Evolutionary conservation across 2,888 invertebrate species (phyloP), one percentile per base, ranked within the genome.

Genomic region (Drosophila peninsularis): DNA sequence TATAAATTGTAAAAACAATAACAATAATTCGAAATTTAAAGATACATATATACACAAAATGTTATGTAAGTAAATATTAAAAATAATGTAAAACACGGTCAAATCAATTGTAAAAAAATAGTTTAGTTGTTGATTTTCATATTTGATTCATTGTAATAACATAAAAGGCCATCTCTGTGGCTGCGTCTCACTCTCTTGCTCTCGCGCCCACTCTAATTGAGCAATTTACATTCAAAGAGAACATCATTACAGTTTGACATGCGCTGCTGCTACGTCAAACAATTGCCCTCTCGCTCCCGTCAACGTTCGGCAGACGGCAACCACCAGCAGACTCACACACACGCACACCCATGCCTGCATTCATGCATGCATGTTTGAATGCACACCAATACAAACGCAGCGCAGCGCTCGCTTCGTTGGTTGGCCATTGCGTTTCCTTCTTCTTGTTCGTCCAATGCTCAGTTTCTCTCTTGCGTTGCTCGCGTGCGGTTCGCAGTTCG

Each of bases 401-500:
- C 80, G 27, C 42, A 9, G 5, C 80, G 53, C 56, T 62, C 80
- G 56, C 62, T 56, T 55, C 34, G 44, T 69, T 80, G 83, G 79
- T 80, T 79, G 79, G 79, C 81, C 81, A 80, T 79, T 80, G 77
- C 72, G 58, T 64, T 77, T 45, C 30, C 41, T 55, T 19, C 50
- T 57, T 44, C 45, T 39, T 44, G 47, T 27, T 52, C 24, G 24
- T 27, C 36, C 39, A 44, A 30, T 42, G 62, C 66, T 85, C 56
- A 80, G 90, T 82, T 56, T 71, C 70, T 82, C 80, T 64, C 67
- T 71, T 71, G 71, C 67, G 75, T 62, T 86, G 65, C 67, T 69
- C 61, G 80, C 73, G 80, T 88, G 57, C 82, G 86, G 86, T 88
- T 71, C 83, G 80, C 55, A 58, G 64, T 47, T 55, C 52, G 47